phyloP scores from a whole-genome alignment of 2,113 vertebrate genomes.

The Spizaetus ornatus region DNA sequence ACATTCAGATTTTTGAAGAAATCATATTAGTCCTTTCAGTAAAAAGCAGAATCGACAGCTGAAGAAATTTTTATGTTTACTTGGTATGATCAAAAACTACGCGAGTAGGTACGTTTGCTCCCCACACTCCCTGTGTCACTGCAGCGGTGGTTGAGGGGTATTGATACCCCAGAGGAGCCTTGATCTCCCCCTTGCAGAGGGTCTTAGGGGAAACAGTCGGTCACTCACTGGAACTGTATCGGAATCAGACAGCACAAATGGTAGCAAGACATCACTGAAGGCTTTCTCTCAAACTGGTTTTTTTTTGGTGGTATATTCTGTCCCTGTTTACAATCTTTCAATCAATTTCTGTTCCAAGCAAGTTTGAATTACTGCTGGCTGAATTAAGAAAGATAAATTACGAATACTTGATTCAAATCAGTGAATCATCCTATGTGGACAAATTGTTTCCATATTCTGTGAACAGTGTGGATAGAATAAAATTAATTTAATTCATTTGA shows the following conservation, averaged over 20 bases:
- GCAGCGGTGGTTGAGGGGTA: not conserved
- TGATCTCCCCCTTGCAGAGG: not conserved
- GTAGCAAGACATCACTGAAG: not conserved
- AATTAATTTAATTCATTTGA: slow-evolving; percentile 15
- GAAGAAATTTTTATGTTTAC: not conserved
- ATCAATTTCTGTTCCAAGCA: not conserved
- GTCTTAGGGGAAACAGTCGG: not conserved
- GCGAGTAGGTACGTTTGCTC: rapidly evolving
- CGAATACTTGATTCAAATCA: slow-evolving; percentile 16
- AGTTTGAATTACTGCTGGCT: slow-evolving; percentile 21
- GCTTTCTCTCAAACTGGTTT: not conserved
- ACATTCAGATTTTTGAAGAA: not conserved
- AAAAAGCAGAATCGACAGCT: not conserved
- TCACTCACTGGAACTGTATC: not conserved
- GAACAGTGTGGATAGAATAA: not conserved
- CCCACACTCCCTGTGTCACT: not conserved
- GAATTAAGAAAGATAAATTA: slow-evolving; percentile 25
- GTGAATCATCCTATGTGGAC: slow-evolving; percentile 13
- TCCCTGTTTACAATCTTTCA: not conserved
- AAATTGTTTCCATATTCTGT: slow-evolving; percentile 6
- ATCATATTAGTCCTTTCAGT: not conserved
- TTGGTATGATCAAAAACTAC: not conserved
- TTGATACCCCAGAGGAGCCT: not conserved
- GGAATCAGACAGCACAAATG: not conserved
- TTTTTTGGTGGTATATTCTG: not conserved